phyloP scores from a whole-genome alignment of 2,113 vertebrate species.

The Otocyon megalotis region DNA sequence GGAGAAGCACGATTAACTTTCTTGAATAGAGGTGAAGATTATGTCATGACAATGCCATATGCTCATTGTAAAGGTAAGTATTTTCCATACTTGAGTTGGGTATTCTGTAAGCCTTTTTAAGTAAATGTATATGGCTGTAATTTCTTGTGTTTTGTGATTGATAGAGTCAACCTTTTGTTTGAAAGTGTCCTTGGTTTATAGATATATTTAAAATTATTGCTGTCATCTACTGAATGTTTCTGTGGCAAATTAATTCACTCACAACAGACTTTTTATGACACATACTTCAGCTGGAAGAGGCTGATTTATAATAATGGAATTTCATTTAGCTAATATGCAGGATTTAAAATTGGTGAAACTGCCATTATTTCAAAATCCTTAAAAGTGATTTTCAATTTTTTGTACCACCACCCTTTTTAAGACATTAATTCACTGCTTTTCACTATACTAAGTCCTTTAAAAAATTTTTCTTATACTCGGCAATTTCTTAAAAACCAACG shows the following conservation, averaged over 20 bases:
- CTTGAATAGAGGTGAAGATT: constrained; percentile 97
- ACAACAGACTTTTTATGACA: neutral
- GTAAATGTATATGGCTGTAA: neutral
- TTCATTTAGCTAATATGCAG: neutral
- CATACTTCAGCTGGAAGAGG: neutral
- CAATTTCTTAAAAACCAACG: constrained; percentile 25
- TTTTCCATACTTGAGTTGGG: neutral
- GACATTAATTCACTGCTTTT: constrained; percentile 15
- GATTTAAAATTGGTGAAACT: constrained; percentile 49
- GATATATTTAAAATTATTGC: neutral
- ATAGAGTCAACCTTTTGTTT: neutral
- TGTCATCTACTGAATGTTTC: neutral
- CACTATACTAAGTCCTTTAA: neutral
- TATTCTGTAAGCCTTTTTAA: constrained; percentile 33
- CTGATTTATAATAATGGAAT: constrained; percentile 31
- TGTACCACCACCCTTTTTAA: neutral
- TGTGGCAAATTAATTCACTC: constrained; percentile 17
- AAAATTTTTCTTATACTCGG: neutral
- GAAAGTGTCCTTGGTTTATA: neutral
- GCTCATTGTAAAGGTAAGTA: constrained; percentile 98
- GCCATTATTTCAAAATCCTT: constrained; percentile 43
- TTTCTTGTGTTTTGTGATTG: constrained; percentile 34
- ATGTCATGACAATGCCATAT: constrained; percentile 99
- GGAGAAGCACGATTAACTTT: constrained; percentile 97
- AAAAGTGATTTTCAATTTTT: constrained; percentile 24